These are phyloP conservation scores for Druon quercuslanigerum DNA, from an alignment of 1,140 invertebrate species.

Conservation along the genomic window DNA sequence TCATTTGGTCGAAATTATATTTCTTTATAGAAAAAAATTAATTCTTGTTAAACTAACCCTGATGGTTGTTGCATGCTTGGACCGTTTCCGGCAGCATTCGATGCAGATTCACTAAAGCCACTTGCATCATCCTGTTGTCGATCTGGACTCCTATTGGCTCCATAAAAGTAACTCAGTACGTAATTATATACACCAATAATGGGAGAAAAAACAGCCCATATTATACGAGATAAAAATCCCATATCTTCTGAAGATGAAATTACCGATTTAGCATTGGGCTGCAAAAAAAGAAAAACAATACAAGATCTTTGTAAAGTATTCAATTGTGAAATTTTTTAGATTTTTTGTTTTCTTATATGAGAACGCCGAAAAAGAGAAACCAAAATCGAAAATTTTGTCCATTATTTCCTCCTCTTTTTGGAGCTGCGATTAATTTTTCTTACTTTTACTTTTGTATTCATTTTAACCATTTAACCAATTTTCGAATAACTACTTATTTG, in stretches of 20 bases:
- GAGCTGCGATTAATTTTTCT: too few relatives aligned
- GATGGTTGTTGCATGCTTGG: conserved; percentile 46
- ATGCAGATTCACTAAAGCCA: background rate
- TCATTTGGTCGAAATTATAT: too few relatives aligned
- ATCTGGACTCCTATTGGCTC: conserved; percentile 37
- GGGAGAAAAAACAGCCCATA: conserved; percentile 64
- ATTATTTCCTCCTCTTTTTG: too few relatives aligned
- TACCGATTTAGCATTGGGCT: conserved; percentile 54
- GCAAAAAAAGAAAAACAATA: conserved; percentile 39
- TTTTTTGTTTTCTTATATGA: too few relatives aligned
- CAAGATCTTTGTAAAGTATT: too few relatives aligned
- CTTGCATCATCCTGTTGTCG: conserved; percentile 33
- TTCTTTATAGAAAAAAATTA: background rate
- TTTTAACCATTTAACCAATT: too few relatives aligned
- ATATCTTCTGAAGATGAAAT: conserved; percentile 53
- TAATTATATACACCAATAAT: conserved; percentile 63
- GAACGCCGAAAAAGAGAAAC: too few relatives aligned
- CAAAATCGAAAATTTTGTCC: too few relatives aligned
- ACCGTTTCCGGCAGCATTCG: conserved; percentile 34
- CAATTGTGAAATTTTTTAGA: too few relatives aligned
- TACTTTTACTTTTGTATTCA: too few relatives aligned
- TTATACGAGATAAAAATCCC: conserved; percentile 60
- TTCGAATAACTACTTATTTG: too few relatives aligned
- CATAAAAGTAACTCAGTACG: conserved; percentile 60
- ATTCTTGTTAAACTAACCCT: conserved; percentile 48